These are phyloP conservation scores for Notarius lentiginosus DNA, from an alignment of 2,113 vertebrate species.

Conservation along the genomic window DNA sequence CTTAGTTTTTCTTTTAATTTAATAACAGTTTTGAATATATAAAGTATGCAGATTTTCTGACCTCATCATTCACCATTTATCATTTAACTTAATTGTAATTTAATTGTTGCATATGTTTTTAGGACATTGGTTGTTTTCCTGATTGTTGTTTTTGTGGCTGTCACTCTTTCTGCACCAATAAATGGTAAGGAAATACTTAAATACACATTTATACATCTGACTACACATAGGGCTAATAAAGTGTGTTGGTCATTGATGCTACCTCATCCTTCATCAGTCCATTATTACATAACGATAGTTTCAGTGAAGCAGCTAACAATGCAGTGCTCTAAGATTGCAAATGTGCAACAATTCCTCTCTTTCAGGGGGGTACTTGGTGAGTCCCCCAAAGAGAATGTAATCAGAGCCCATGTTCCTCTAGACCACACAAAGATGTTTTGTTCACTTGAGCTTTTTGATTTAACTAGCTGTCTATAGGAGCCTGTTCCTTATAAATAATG, in stretches of 20 bases:
- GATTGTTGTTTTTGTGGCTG: constrained; percentile 46
- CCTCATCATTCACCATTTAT: background rate
- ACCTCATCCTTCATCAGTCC: background rate
- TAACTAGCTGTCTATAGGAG: constrained; percentile 34
- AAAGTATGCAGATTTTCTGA: background rate
- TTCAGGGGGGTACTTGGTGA: constrained; percentile 32
- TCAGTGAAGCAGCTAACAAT: constrained; percentile 14
- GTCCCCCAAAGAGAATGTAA: constrained; percentile 45
- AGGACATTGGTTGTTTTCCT: constrained; percentile 50
- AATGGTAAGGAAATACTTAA: constrained; percentile 59
- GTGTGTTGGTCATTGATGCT: background rate
- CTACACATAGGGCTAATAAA: background rate
- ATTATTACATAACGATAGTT: background rate
- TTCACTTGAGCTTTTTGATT: constrained; percentile 39
- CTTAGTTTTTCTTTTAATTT: background rate
- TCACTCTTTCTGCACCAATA: constrained; percentile 61
- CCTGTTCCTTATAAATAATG: constrained; percentile 29
- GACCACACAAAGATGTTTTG: constrained; percentile 50
- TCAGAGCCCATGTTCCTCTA: constrained; percentile 40
- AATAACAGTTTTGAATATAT: background rate
- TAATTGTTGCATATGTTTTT: background rate
- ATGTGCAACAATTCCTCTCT: constrained; percentile 35
- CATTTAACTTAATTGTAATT: background rate
- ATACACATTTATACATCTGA: background rate
- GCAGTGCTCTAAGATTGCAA: constrained; percentile 4